These are phyloP conservation scores for Megaceryle alcyon DNA, from an alignment of 2,797 vertebrate species.

Conservation along the genomic window DNA sequence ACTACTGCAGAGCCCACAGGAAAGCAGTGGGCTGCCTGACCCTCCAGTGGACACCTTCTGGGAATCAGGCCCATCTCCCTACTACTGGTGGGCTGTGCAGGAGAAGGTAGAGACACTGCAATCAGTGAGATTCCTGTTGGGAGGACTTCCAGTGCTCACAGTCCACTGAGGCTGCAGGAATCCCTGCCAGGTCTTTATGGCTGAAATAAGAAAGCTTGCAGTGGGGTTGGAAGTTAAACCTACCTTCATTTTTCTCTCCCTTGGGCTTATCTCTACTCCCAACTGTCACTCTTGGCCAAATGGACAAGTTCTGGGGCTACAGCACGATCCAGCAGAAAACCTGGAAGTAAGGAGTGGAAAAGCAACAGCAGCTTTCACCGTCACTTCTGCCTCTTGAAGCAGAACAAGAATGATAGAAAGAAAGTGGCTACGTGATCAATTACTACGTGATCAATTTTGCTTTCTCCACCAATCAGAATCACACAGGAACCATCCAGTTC, in stretches of 20 bases:
- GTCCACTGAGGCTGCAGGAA: not conserved
- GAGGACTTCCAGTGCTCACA: not conserved
- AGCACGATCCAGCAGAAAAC: not conserved
- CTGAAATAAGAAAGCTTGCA: not conserved
- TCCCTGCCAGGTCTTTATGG: not conserved
- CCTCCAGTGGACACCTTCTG: too few relatives aligned
- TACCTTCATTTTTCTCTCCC: not conserved
- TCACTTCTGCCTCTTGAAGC: not conserved
- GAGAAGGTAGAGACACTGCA: not conserved
- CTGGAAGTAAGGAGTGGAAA: not conserved
- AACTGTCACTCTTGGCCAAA: not conserved
- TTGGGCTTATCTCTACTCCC: not conserved
- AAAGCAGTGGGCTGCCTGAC: not conserved
- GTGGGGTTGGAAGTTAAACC: not conserved
- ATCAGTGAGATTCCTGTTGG: not conserved
- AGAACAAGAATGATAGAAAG: not conserved
- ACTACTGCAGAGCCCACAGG: not conserved
- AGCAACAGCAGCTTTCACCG: not conserved
- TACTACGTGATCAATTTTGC: not conserved
- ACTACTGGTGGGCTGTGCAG: fast-evolving
- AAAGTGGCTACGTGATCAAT: not conserved
- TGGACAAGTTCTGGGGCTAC: not conserved
- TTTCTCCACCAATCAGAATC: not conserved
- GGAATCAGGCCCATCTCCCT: not conserved
- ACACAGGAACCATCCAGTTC: not conserved